Base-by-base conservation (phyloP, 2,888 invertebrate species). In the Perizoma affinitatum region DNA sequence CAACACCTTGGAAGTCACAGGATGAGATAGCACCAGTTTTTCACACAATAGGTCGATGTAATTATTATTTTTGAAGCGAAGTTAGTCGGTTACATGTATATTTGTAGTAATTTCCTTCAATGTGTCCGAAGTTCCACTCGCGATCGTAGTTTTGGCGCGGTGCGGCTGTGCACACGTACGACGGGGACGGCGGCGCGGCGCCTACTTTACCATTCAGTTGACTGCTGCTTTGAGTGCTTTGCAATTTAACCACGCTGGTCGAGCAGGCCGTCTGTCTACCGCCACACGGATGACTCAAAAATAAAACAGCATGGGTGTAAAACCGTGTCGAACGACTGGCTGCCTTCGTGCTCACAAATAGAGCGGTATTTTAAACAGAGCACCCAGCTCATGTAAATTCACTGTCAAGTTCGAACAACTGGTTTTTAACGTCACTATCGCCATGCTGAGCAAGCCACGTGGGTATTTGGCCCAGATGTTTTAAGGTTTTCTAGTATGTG, bases 381-480 rank as follows among this genome's bases (percentile, higher is more conserved):
- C 35, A 9, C 44, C 5, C 6, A 35, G 65, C 62, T 10, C 49
- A 46, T 35, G 55, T 73, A 76, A 84, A 84, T 88, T 88, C 87
- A 87, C 80, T 88, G 88, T 88, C 90, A 90, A 89, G 89, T 88
- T 88, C 87, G 86, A 80, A 83, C 79, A 84, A 88, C 87, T 83
- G 82, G 85, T 88, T 88, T 85, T 75, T 76, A 71, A 74, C 75
- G 73, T 87, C 83, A 84, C 83, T 77, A 74, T 83, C 73, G 71
- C 78, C 70, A 74, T 71, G 70, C 63, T 66, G 67, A 63, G 65
- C 69, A 71, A 71, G 82, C 80, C 87, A 87, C 86, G 85, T 87
- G 88, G 80, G 61, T 49, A 71, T 74, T 76, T 82, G 80, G 73
- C 79, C 83, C 73, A 84, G 72, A 70, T 84, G 80, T 74, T 64